Evolutionary conservation across 2,113 vertebrate species (phyloP), one percentile per base, ranked within the genome.

Genomic region (Okapia johnstoni): DNA sequence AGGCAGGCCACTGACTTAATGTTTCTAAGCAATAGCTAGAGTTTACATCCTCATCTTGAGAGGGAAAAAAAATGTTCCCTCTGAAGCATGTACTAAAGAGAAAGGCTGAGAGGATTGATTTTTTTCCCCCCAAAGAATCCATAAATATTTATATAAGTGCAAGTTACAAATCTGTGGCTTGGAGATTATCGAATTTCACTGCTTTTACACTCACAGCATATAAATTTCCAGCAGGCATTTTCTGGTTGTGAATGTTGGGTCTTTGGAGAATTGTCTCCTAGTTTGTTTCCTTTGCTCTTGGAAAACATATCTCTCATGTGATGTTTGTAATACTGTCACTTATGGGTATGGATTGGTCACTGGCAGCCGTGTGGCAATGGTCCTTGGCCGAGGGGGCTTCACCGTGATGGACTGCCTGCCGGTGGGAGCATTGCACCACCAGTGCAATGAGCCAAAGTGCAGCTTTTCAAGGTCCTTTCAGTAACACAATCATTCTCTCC

Each of bases 101-200:
- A 97, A 97, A 98, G 90, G 93, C 91, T 94, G 91, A 97, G 88
- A 96, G 96, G 93, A 97, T 98, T 96, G 97, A 96, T 98, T 91
- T 98, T 89, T 88, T 54, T 73, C 0, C 5, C 13, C 36, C 83
- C 86, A 93, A 98, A 98, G 97, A 98, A 98, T 99, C 98, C 98
- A 98, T 98, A 97, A 98, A 98, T 98, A 97, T 99, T 99, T 99
- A 98, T 98, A 98, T 98, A 99, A 98, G 98, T 61, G 3, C 97
- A 97, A 98, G 98, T 98, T 99, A 98, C 98, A 98, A 98, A 98
- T 98, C 98, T 98, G 98, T 97, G 98, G 98, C 98, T 98, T 98
- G 96, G 98, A 98, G 98, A 98, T 98, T 97, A 98, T 98, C 97
- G 97, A 98, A 98, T 99, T 99, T 98, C 98, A 98, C 98, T 90